These are phyloP conservation scores for Alectura lathami DNA, from an alignment of 2,113 vertebrate species.

Conservation along the genomic window DNA sequence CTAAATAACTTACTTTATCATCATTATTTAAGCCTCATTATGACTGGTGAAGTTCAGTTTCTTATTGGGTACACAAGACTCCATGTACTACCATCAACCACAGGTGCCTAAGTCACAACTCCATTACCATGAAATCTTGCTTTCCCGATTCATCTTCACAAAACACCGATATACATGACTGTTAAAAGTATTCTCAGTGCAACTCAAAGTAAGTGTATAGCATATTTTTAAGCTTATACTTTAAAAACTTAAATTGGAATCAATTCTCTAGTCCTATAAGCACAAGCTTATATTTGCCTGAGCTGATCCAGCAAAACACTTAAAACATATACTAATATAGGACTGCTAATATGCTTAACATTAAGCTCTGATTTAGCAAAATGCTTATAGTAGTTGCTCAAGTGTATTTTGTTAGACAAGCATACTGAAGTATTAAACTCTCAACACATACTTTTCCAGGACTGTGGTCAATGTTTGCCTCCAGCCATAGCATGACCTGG, in stretches of 20 bases:
- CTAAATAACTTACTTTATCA: background rate
- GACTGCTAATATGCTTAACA: constrained; percentile 41
- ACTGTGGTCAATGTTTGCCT: constrained; percentile 17
- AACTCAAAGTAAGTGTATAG: background rate
- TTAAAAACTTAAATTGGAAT: background rate
- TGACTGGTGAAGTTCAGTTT: background rate
- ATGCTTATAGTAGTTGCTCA: constrained; percentile 1
- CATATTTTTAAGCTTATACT: background rate
- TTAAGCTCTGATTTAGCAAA: constrained; percentile 21
- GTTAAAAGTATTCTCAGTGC: background rate
- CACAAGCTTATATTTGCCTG: background rate
- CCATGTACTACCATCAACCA: background rate
- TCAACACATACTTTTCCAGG: constrained; percentile 20
- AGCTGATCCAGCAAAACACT: constrained; percentile 18
- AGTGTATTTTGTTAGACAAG: constrained; percentile 23
- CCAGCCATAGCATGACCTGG: constrained; percentile 23
- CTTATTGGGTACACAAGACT: background rate
- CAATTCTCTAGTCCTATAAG: background rate
- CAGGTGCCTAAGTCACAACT: background rate
- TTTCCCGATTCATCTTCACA: background rate
- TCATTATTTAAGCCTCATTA: background rate
- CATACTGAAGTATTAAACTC: constrained; percentile 22
- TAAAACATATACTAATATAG: constrained; percentile 26
- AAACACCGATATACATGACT: too few species aligned
- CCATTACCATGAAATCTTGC: background rate